These are phyloP conservation scores for Synergus itoensis DNA, from an alignment of 2,888 invertebrate species.

Conservation along the genomic window DNA sequence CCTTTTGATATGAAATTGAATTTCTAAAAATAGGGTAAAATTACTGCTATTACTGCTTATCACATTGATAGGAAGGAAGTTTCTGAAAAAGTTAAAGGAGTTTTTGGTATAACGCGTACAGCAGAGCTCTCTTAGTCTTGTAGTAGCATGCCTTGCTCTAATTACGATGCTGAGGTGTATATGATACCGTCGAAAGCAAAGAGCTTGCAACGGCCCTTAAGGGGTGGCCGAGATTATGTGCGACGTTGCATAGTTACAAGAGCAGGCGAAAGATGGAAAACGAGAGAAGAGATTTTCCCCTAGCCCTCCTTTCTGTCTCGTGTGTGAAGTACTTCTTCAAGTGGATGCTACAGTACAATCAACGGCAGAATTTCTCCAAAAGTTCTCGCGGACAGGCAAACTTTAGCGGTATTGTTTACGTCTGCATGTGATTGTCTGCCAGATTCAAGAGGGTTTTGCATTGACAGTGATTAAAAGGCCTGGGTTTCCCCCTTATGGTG, in stretches of 20 bases:
- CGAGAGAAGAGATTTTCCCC: constrained; percentile 18
- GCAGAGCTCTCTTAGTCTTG: background rate
- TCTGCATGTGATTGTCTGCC: constrained; percentile 33
- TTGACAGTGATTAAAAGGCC: constrained; percentile 29
- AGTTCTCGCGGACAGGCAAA: constrained; percentile 13
- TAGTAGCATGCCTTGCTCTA: constrained; percentile 67
- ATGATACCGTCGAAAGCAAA: constrained; percentile 22
- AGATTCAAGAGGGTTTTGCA: constrained; percentile 13
- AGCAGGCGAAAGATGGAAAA: constrained; percentile 47
- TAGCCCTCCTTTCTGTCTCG: constrained; percentile 44
- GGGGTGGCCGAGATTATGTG: constrained; percentile 55
- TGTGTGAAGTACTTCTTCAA: constrained; percentile 51
- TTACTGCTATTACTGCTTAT: background rate
- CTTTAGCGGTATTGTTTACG: constrained; percentile 35
- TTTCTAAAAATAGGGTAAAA: too few species aligned
- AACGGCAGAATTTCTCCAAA: constrained; percentile 53
- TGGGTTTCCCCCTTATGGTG: background rate
- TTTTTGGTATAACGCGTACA: background rate
- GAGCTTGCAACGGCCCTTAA: constrained; percentile 45
- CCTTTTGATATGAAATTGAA: too few species aligned
- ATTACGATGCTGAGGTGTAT: constrained; percentile 59
- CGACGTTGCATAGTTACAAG: constrained; percentile 57
- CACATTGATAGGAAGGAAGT: background rate
- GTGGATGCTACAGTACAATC: constrained; percentile 56
- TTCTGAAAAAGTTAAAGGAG: background rate